Percentiles rank a stretch among this genome's conserved stretches.
phyloP scores from a whole-genome alignment of 1,140 invertebrate genomes.

The Caerostris extrusa region DNA sequence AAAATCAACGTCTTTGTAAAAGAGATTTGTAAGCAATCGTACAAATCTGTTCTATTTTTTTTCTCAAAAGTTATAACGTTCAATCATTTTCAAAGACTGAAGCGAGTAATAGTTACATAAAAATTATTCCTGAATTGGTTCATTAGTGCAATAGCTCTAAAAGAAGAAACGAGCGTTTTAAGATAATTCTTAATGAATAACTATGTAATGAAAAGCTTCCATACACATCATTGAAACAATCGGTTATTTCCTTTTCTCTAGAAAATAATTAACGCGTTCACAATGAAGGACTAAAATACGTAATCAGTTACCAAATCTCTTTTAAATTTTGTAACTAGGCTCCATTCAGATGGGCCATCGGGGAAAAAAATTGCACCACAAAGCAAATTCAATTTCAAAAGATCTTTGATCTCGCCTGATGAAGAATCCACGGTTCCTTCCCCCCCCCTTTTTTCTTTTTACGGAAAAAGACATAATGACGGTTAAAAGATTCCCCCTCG shows the following conservation, averaged over 20 bases:
- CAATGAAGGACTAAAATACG: not conserved
- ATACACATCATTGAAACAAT: slow-evolving; percentile 59
- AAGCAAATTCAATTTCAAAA: slow-evolving; percentile 21
- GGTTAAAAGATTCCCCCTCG: slow-evolving; percentile 10
- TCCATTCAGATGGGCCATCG: not conserved
- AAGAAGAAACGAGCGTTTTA: not conserved
- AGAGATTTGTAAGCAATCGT: no score
- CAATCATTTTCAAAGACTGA: not conserved
- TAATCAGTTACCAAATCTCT: not conserved
- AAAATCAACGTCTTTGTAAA: no score
- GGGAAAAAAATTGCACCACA: slow-evolving; percentile 36
- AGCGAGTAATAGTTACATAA: not conserved
- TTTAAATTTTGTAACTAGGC: not conserved
- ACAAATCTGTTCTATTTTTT: no score
- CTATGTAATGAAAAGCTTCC: slow-evolving; percentile 39
- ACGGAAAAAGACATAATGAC: not conserved
- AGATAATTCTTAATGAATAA: slow-evolving; percentile 18
- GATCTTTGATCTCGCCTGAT: not conserved
- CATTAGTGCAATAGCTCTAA: not conserved
- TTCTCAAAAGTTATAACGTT: not conserved
- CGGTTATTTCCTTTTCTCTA: slow-evolving; percentile 7
- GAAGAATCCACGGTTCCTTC: not conserved
- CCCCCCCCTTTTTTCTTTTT: not conserved
- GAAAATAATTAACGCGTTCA: slow-evolving; percentile 57
- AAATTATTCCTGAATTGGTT: not conserved